Conservation (phyloP, 1,140 invertebrate genomes). For the Prorops nasuta region DNA sequence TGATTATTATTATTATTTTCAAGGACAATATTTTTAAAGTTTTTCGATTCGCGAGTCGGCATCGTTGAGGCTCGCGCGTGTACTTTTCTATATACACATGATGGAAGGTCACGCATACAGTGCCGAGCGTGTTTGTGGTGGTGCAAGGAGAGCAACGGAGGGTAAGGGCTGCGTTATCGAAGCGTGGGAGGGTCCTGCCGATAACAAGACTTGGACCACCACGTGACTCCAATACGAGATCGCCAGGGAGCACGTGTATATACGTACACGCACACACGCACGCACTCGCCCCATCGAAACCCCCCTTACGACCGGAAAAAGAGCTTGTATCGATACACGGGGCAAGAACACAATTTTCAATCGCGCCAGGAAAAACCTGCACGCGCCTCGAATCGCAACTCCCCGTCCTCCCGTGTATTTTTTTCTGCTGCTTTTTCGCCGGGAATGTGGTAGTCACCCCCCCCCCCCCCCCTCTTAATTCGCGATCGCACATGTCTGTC, state of each 20-base stretch:
- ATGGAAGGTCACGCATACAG: no score
- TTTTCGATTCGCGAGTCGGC: no score
- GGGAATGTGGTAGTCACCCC: no score
- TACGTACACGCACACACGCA: no score
- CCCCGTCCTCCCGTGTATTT: neutral
- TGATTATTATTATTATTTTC: no score
- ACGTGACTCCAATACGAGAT: constrained; percentile 33
- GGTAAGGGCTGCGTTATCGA: constrained; percentile 12
- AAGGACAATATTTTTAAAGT: no score
- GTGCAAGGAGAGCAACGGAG: neutral
- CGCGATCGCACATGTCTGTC: no score
- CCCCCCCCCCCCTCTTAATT: neutral
- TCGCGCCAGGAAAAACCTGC: constrained; percentile 26
- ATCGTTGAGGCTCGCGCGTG: neutral
- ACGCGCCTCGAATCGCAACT: constrained; percentile 17
- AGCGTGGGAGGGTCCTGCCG: constrained; percentile 15
- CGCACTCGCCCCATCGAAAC: neutral
- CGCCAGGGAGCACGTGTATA: neutral
- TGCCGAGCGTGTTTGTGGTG: neutral
- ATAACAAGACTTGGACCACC: constrained; percentile 29
- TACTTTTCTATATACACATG: neutral
- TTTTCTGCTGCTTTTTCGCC: no score
- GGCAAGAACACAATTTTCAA: constrained; percentile 24
- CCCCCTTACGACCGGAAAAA: neutral
- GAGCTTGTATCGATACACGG: constrained; percentile 27